Percentiles rank a stretch among this genome's conserved stretches.
Conservation (phyloP, 1,140 invertebrate genomes). For the Aphaenogaster floridana region DNA sequence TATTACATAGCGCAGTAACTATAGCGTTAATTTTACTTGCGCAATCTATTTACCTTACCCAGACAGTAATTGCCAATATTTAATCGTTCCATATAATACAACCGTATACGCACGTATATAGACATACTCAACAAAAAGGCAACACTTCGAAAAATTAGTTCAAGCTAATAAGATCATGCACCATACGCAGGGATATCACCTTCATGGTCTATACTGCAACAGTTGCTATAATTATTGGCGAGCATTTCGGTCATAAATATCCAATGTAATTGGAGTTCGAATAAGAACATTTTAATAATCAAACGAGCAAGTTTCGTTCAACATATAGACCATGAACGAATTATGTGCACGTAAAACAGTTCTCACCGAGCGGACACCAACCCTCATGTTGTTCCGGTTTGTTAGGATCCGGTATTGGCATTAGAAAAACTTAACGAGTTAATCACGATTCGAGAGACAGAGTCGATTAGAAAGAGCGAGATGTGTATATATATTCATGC, state of each 20-base stretch:
- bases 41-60: constrained; percentile 44
- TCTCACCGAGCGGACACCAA: constrained; percentile 94
- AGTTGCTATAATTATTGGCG: background rate
- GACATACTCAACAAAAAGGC: constrained; percentile 44
- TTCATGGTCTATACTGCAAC: constrained; percentile 68
- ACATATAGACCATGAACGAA: constrained; percentile 78
- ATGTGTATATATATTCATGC: constrained; percentile 8
- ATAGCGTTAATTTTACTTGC: constrained; percentile 19
- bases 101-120: constrained; percentile 58
- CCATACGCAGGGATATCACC: constrained; percentile 60
- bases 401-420: constrained; percentile 93
- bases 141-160: constrained; percentile 58
- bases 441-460: constrained; percentile 82
- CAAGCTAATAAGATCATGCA: constrained; percentile 67
- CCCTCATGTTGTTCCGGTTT: constrained; percentile 95
- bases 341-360: constrained; percentile 83
- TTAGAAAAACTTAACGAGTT: constrained; percentile 91
- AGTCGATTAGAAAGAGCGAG: constrained; percentile 34
- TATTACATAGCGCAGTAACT: constrained; percentile 18
- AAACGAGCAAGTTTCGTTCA: background rate
- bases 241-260: background rate
- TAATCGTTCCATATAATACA: constrained; percentile 53
- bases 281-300: background rate
- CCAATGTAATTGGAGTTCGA: background rate
- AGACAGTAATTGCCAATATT: constrained; percentile 36